These are phyloP conservation scores for Drosophila parabipectinata DNA, from an alignment of 1,140 invertebrate species.

Conservation along the genomic window DNA sequence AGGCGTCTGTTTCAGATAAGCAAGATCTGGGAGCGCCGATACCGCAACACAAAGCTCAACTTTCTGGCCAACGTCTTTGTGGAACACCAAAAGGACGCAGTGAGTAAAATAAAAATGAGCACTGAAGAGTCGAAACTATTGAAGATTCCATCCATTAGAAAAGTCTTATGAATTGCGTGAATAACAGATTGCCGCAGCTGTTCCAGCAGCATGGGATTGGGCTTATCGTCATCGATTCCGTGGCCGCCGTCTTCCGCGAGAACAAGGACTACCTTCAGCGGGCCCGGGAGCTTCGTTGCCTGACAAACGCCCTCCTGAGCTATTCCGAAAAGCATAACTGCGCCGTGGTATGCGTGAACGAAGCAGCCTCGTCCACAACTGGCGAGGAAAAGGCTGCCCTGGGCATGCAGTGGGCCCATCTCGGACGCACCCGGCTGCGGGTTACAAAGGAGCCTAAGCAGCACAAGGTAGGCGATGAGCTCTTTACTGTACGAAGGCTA, in stretches of 20 bases:
- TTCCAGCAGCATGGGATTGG: constrained; percentile 86
- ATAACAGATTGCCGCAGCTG: constrained; percentile 84
- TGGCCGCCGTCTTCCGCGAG: constrained; percentile 89
- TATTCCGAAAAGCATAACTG: constrained; percentile 86
- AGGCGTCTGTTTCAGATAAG: constrained; percentile 86
- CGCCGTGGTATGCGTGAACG: constrained; percentile 89
- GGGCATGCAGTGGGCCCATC: constrained; percentile 89
- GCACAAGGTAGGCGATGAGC: constrained; percentile 51
- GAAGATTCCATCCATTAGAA: constrained; percentile 14
- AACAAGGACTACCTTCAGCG: constrained; percentile 86
- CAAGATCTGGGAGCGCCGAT: constrained; percentile 60
- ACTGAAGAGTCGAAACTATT: too few species aligned
- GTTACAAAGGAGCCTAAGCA: constrained; percentile 84
- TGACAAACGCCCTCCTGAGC: constrained; percentile 86
- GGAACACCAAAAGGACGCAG: constrained; percentile 85
- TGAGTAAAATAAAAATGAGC: constrained; percentile 72
- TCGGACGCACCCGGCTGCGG: constrained; percentile 87
- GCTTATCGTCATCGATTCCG: constrained; percentile 90
- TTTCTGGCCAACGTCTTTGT: constrained; percentile 75
- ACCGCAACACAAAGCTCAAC: constrained; percentile 61
- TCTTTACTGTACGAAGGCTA: constrained; percentile 66
- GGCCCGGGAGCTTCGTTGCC: constrained; percentile 86
- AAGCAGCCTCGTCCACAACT: constrained; percentile 85
- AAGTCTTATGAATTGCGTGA: constrained; percentile 86
- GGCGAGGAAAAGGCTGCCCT: constrained; percentile 84